Evolutionary conservation across 1,140 invertebrate genomes (phyloP).

Genomic region (Lordiphosa stackelbergi): DNA sequence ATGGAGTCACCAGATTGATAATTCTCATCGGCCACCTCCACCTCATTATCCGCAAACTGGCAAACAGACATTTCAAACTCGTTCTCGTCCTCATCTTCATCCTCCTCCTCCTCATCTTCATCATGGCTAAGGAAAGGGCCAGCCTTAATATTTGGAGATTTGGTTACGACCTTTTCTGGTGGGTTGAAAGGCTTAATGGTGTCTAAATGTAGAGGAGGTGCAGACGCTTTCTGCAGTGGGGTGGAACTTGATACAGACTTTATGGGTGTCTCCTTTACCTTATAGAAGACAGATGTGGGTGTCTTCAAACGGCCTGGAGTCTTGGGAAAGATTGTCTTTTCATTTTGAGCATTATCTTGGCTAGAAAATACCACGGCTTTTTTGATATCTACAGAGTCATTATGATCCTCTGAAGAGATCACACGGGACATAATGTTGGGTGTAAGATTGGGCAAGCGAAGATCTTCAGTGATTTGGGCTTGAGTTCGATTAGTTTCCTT

Average conservation of each 20-base stretch:
- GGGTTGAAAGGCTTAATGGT: slow-evolving; percentile 23
- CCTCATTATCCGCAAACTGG: slow-evolving; percentile 49
- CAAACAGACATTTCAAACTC: slow-evolving; percentile 1
- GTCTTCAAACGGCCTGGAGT: slow-evolving; percentile 43
- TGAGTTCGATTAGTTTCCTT: too few species aligned
- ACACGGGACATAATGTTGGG: not conserved
- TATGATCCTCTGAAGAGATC: not conserved
- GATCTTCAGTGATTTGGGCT: too few species aligned
- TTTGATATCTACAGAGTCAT: not conserved
- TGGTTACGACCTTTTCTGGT: slow-evolving; percentile 1
- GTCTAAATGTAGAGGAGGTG: slow-evolving; percentile 40
- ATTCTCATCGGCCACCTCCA: slow-evolving; percentile 25
- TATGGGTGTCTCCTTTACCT: not conserved
- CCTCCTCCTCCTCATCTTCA: slow-evolving; percentile 10
- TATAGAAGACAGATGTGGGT: not conserved
- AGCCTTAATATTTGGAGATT: not conserved
- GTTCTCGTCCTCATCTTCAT: slow-evolving; percentile 16
- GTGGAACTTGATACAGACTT: slow-evolving; percentile 30
- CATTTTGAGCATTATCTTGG: slow-evolving; percentile 1
- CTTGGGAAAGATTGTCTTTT: slow-evolving; percentile 51
- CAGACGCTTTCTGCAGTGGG: slow-evolving; percentile 26
- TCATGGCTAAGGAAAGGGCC: slow-evolving; percentile 18
- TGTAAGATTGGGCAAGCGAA: not conserved
- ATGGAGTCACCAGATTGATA: slow-evolving; percentile 70
- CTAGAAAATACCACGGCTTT: slow-evolving; percentile 37